These are phyloP conservation scores for Lucifuga dentata DNA, from an alignment of 2,113 vertebrate genomes.

Conservation along the genomic window DNA sequence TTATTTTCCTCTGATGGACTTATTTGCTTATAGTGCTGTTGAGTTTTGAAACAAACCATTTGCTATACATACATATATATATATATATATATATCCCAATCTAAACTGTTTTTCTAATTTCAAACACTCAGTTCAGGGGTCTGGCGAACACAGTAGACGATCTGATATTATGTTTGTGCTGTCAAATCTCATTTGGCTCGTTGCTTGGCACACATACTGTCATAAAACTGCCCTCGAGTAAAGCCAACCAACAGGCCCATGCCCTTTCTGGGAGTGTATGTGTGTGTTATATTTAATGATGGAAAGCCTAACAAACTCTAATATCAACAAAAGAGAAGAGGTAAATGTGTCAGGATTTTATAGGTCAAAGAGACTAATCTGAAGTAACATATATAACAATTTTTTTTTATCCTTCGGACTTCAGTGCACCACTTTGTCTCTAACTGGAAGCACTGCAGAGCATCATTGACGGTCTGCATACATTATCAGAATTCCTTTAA, in stretches of 20 bases:
- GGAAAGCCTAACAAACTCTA: not conserved
- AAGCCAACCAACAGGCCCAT: conserved; percentile 18
- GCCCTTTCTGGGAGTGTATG: not conserved
- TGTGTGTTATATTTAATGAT: not conserved
- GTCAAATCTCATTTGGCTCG: conserved; percentile 42
- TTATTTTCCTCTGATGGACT: not conserved
- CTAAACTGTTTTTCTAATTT: conserved; percentile 12
- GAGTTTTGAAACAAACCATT: conserved; percentile 10
- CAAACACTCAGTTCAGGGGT: conserved; percentile 4
- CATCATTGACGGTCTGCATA: not conserved
- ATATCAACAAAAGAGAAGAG: not conserved
- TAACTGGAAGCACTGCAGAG: not conserved
- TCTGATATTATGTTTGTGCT: conserved; percentile 36
- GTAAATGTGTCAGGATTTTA: not conserved
- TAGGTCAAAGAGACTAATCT: no score
- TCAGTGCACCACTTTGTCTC: no score
- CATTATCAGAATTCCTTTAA: not conserved
- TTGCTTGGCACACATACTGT: conserved; percentile 38
- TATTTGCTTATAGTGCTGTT: not conserved
- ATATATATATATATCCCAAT: no score
- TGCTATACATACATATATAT: no score
- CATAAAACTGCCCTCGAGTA: conserved; percentile 28
- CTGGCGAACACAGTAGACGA: conserved; percentile 16
- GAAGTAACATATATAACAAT: no score
- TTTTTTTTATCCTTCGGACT: no score